Evolutionary conservation across 2,888 invertebrate species (phyloP).

Genomic region (Lordiphosa fenestrarum): DNA sequence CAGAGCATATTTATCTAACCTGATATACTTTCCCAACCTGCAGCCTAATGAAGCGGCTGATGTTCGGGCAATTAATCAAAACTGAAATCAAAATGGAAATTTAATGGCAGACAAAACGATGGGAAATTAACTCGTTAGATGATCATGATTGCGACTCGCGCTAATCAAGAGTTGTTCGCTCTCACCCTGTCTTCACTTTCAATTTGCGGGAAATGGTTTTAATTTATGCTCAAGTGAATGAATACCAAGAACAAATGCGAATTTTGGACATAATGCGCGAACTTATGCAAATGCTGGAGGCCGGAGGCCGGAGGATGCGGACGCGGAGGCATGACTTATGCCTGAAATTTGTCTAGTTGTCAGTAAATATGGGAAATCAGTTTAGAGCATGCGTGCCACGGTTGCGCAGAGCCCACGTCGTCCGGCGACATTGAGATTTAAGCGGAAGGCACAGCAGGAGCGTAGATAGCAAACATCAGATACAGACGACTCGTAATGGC

Average conservation of each 20-base stretch:
- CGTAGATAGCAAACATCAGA: slow-evolving; percentile 78
- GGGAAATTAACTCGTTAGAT: slow-evolving; percentile 13
- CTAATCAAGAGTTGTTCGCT: slow-evolving; percentile 35
- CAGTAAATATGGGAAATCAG: slow-evolving; percentile 81
- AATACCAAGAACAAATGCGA: slow-evolving; percentile 72
- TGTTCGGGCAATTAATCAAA: slow-evolving; percentile 68
- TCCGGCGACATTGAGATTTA: slow-evolving; percentile 66
- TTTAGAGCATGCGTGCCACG: slow-evolving; percentile 74
- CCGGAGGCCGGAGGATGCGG: not conserved
- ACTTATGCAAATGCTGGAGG: slow-evolving; percentile 69
- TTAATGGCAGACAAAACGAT: slow-evolving; percentile 65
- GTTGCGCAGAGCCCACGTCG: slow-evolving; percentile 31
- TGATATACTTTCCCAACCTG: slow-evolving; percentile 47
- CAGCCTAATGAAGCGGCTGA: slow-evolving; percentile 57
- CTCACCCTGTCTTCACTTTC: slow-evolving; percentile 62
- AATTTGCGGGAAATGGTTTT: slow-evolving; percentile 43
- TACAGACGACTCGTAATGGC: slow-evolving; percentile 68
- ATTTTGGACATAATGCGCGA: slow-evolving; percentile 75
- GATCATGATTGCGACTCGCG: slow-evolving; percentile 25
- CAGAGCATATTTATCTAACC: slow-evolving; percentile 5
- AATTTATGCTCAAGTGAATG: slow-evolving; percentile 58
- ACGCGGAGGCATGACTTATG: slow-evolving; percentile 76
- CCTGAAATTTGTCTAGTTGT: slow-evolving; percentile 80
- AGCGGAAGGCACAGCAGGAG: slow-evolving; percentile 78
- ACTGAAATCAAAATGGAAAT: slow-evolving; percentile 64